Base-by-base conservation (phyloP, 2,113 vertebrate genomes). In the Phoenicopterus ruber region DNA sequence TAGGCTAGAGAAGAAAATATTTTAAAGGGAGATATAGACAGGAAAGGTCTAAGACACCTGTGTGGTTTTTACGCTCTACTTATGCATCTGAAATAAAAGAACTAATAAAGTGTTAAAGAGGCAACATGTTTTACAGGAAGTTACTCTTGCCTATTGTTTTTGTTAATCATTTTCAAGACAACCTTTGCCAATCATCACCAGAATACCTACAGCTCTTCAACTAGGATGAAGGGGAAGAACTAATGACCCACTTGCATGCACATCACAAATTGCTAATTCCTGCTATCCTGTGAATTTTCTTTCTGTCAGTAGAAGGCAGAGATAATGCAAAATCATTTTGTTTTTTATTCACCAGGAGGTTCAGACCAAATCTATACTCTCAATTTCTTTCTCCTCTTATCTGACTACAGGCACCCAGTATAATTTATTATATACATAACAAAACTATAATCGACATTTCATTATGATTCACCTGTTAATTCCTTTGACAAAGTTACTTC, bases 241-340 rank as follows among this genome's bases (percentile, higher is more conserved):
- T 82, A 78, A 40, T 5, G 58, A 74, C 11, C 18, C 38, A 46
- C 28, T 8, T 31, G n/a, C 20, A 82, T 0, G 0, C 11, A n/a
- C 2, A 11, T 12, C 36, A 90, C 13, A 29, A 61, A 57, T 2
- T 29, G n/a, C 40, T 91, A 44, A 84, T n/a, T 90, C n/a, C 50
- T 80, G 8, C 34, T 77, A 44, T 9, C 62, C 15, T 44, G 9
- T 70, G 49, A 73, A 8, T 82, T 54, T 63, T 40, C 20, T n/a
- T 70, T 83, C 34, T 36, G 19, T 52, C 34, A 81, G 49, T 2
- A 61, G 20, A 73, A 84, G 31, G 54, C 4, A 77, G 22, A 80
- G 10, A 49, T 7, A 57, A 87, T 40, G 34, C 19, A 77, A 52
- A 67, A 73, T n/a, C 3, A 32, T 70, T 76, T 44, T 69, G 5